Evolutionary conservation across 2,113 vertebrate genomes (phyloP).

Genomic region (Pseudorasbora parva): DNA sequence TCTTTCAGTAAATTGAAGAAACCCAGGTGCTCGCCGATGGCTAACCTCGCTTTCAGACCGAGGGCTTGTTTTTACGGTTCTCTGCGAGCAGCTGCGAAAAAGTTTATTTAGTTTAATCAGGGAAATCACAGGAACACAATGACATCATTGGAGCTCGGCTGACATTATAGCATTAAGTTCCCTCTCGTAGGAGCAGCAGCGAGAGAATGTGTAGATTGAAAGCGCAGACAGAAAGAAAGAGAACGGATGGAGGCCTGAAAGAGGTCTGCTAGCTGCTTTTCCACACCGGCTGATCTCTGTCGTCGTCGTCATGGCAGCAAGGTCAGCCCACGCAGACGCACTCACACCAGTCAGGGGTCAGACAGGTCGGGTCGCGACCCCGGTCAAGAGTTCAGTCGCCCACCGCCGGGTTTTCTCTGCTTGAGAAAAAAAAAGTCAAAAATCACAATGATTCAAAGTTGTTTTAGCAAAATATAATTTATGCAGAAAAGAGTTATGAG

Average conservation of each 20-base stretch:
- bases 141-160: conserved; percentile 41
- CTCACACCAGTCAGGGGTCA: conserved; percentile 87
- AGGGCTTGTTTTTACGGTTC: conserved; percentile 6
- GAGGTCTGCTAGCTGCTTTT: conserved; percentile 36
- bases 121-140: conserved; percentile 31
- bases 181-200: conserved; percentile 24
- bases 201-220: conserved; percentile 20
- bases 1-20: neutral
- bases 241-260: conserved; percentile 25
- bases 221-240: conserved; percentile 7
- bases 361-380: conserved; percentile 83
- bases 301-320: conserved; percentile 68
- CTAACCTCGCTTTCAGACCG: neutral
- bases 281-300: conserved; percentile 53
- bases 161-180: conserved; percentile 20
- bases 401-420: conserved; percentile 50
- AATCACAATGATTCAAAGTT: too few species aligned
- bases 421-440: neutral
- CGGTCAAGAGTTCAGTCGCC: conserved; percentile 66
- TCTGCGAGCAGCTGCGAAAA: conserved; percentile 33
- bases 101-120: conserved; percentile 59
- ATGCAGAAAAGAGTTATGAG: neutral
- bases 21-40: neutral
- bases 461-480: neutral
- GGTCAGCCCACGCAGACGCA: conserved; percentile 82